phyloP scores from a whole-genome alignment of 2,113 vertebrate genomes.

The Myotis lucifugus region DNA sequence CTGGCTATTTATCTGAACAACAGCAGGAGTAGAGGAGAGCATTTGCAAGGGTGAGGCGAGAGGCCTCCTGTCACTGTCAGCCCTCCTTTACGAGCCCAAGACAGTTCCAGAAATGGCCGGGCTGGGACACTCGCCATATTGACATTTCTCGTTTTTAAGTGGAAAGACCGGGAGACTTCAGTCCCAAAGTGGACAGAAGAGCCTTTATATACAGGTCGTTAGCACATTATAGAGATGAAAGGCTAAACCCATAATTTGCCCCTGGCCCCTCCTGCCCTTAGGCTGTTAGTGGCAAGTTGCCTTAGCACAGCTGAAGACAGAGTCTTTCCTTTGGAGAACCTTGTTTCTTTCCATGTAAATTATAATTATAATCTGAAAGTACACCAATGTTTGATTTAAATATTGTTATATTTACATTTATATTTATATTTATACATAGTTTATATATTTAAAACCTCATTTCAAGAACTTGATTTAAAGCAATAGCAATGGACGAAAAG shows the following conservation, averaged over 20 bases:
- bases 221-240: background rate
- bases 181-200: background rate
- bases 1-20: background rate
- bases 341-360: background rate
- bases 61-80: background rate
- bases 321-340: background rate
- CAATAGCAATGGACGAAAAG: background rate
- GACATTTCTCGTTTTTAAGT: background rate
- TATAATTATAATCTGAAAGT: slow-evolving; percentile 33
- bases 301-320: background rate
- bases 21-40: background rate
- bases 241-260: background rate
- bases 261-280: background rate
- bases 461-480: background rate
- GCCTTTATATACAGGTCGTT: background rate
- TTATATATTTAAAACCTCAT: slow-evolving; percentile 43
- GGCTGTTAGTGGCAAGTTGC: background rate
- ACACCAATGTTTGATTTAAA: background rate
- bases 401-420: background rate
- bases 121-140: background rate
- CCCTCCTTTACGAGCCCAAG: background rate
- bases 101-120: background rate
- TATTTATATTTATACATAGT: background rate
- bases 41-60: background rate
- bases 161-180: background rate